Percentiles rank a stretch among this genome's conserved stretches.
phyloP scores from a whole-genome alignment of 2,797 vertebrate genomes.

The Amblyraja radiata region DNA sequence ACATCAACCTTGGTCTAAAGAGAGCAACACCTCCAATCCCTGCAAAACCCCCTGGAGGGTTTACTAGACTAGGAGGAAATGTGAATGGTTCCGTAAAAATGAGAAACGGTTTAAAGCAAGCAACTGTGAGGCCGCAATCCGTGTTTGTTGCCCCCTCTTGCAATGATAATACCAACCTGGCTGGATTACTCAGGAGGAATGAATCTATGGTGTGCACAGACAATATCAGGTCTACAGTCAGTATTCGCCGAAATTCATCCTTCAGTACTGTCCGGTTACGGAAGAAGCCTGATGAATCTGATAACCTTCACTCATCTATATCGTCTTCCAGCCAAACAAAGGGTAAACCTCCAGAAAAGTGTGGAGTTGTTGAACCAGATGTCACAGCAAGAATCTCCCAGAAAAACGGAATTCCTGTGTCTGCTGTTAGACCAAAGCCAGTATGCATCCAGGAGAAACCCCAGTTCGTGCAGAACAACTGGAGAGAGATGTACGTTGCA shows the following conservation, averaged over 20 bases:
- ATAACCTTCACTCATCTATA: neutral
- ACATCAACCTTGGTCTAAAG: slow-evolving; percentile 74
- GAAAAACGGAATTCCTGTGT: slow-evolving; percentile 83
- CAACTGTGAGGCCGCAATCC: slow-evolving; percentile 86
- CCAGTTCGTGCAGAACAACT: slow-evolving; percentile 91
- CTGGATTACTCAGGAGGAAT: slow-evolving; percentile 83
- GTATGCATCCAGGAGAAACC: slow-evolving; percentile 72
- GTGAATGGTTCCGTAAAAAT: slow-evolving; percentile 72
- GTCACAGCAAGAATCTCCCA: slow-evolving; percentile 61
- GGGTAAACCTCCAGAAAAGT: slow-evolving; percentile 62
- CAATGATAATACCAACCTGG: slow-evolving; percentile 76
- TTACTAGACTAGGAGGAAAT: slow-evolving; percentile 68
- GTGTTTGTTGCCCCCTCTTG: slow-evolving; percentile 85
- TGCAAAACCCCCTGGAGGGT: slow-evolving; percentile 87
- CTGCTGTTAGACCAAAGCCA: slow-evolving; percentile 85
- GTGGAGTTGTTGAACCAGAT: slow-evolving; percentile 58
- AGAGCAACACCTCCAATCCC: slow-evolving; percentile 84
- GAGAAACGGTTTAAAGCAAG: slow-evolving; percentile 87
- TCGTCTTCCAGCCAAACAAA: slow-evolving; percentile 41
- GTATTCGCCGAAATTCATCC: slow-evolving; percentile 82
- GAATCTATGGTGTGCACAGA: slow-evolving; percentile 83
- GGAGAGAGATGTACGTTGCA: slow-evolving; percentile 87
- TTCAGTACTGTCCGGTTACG: slow-evolving; percentile 70
- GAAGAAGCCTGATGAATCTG: slow-evolving; percentile 9
- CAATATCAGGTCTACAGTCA: slow-evolving; percentile 64